These are phyloP conservation scores for Anhinga rufa DNA, from an alignment of 2,113 vertebrate genomes.

Conservation along the genomic window DNA sequence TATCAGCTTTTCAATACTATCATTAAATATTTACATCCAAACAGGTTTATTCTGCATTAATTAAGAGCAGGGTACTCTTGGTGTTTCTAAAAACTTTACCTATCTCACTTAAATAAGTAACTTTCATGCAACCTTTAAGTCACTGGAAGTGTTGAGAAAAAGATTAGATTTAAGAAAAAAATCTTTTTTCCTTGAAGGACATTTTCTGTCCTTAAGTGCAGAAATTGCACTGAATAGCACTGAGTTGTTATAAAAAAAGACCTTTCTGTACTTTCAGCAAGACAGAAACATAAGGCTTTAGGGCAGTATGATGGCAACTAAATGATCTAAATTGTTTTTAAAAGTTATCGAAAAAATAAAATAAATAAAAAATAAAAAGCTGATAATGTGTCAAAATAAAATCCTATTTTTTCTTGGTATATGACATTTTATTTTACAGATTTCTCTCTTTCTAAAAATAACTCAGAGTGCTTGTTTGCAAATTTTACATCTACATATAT, in stretches of 20 bases:
- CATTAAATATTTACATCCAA: neutral
- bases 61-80: neutral
- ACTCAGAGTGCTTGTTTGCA: fast-evolving
- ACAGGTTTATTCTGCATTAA: neutral
- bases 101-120: neutral
- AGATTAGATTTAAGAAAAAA: neutral
- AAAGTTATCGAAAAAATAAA: neutral
- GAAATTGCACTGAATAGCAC: neutral
- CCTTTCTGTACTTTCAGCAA: neutral
- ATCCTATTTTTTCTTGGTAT: neutral
- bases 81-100: neutral
- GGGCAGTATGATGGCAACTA: neutral
- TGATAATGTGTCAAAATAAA: neutral
- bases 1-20: neutral
- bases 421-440: neutral
- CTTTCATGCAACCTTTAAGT: neutral
- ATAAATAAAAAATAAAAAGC: neutral
- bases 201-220: slow-evolving; percentile 6
- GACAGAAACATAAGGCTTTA: neutral
- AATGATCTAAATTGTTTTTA: neutral
- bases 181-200: neutral
- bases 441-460: neutral
- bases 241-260: neutral
- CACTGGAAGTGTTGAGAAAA: neutral
- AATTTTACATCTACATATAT: neutral